These are phyloP conservation scores for Terebella lapidaria DNA, from an alignment of 2,888 invertebrate genomes.

Conservation along the genomic window DNA sequence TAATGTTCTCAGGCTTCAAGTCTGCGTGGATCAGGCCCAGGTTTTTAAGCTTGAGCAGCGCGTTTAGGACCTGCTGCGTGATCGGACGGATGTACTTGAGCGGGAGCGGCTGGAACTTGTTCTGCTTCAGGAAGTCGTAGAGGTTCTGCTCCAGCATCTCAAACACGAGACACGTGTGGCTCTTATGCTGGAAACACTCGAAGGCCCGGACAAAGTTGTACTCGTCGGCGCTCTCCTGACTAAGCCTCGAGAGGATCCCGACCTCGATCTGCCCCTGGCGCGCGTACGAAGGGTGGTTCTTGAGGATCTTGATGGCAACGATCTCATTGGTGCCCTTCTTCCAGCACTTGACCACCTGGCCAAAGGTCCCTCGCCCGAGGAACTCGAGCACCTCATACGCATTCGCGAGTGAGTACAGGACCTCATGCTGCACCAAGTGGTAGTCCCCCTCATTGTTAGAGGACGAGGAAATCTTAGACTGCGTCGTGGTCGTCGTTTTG, in stretches of 20 bases:
- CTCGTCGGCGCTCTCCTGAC: constrained; percentile 56
- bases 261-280: constrained; percentile 99
- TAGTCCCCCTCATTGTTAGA: constrained; percentile 80
- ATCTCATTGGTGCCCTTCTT: constrained; percentile 99
- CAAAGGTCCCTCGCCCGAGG: constrained; percentile 97
- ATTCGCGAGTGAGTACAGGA: constrained; percentile 82
- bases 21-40: constrained; percentile 99
- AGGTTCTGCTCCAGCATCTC: constrained; percentile 99
- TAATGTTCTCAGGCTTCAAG: constrained; percentile 99
- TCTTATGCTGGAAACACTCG: constrained; percentile 99
- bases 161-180: constrained; percentile 98
- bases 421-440: constrained; percentile 95
- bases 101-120: constrained; percentile 98
- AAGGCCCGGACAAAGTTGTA: constrained; percentile 99
- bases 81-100: constrained; percentile 98
- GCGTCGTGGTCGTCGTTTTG: constrained; percentile 16
- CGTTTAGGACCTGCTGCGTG: constrained; percentile 90
- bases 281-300: constrained; percentile 99
- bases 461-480: constrained; percentile 19
- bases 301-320: constrained; percentile 99
- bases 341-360: constrained; percentile 99
- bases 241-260: constrained; percentile 55
- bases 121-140: constrained; percentile 99
- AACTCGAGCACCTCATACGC: constrained; percentile 97
- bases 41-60: constrained; percentile 83